phyloP scores from a whole-genome alignment of 2,113 vertebrate species.

The Meleagris gallopavo region DNA sequence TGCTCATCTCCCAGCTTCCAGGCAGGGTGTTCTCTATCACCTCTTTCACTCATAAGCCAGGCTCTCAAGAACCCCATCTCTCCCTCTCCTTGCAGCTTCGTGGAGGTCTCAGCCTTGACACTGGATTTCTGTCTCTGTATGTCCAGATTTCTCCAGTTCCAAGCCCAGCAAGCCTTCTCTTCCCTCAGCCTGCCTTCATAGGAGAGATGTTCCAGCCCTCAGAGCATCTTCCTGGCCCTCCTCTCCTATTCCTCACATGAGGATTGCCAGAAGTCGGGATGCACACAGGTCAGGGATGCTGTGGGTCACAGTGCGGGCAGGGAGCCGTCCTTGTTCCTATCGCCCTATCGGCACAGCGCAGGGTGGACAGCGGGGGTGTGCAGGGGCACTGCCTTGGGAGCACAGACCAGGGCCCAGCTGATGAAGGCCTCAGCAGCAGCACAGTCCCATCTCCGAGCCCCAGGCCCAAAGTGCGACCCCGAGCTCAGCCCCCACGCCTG shows the following conservation, averaged over 20 bases:
- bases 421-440: too few species aligned
- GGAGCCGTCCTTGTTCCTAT: fast-evolving
- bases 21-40: fast-evolving
- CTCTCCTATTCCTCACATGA: fast-evolving
- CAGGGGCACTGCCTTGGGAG: background rate
- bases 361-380: background rate
- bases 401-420: background rate
- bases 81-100: background rate
- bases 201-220: background rate
- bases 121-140: background rate
- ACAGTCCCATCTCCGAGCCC: background rate
- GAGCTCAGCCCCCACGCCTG: too few species aligned
- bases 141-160: background rate
- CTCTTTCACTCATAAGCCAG: background rate
- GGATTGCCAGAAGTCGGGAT: background rate
- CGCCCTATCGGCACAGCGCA: fast-evolving
- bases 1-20: background rate
- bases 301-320: fast-evolving
- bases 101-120: background rate
- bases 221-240: background rate
- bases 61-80: background rate
- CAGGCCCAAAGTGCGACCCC: background rate
- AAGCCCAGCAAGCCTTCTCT: background rate
- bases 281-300: fast-evolving
- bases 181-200: background rate